Evolutionary conservation across 37 sponge, comb jelly and placozoan genomes (phyloP).

Genomic region (Halichondria panicea): DNA sequence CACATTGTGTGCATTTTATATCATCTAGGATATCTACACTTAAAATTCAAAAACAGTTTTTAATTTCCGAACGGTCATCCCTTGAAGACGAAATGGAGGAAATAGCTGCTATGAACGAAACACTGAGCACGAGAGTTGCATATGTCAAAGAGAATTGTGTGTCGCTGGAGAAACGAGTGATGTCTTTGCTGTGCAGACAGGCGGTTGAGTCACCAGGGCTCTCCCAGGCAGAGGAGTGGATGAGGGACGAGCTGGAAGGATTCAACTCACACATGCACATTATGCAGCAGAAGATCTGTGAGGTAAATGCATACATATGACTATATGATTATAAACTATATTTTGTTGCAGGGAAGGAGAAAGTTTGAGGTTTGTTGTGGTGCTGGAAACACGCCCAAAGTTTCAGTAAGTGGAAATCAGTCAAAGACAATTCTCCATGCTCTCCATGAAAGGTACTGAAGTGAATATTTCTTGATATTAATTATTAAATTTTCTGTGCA

Average conservation of each 20-base stretch:
- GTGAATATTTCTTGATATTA: neutral
- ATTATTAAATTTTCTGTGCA: too few relatives aligned
- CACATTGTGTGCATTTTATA: neutral
- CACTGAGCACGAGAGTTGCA: constrained; percentile 7
- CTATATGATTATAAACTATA: too few relatives aligned
- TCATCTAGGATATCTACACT: constrained; percentile 6
- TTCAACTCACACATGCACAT: neutral
- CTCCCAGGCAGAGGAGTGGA: constrained; percentile 51
- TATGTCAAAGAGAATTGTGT: neutral
- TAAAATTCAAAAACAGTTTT: constrained; percentile 14
- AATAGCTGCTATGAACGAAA: neutral
- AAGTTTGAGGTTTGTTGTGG: constrained; percentile 4
- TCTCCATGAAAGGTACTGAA: constrained; percentile 4
- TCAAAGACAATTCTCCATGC: constrained; percentile 9
- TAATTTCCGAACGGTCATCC: neutral
- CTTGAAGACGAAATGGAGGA: constrained; percentile 15
- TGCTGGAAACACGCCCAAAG: neutral
- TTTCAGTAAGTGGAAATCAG: constrained; percentile 17
- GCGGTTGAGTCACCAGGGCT: constrained; percentile 33
- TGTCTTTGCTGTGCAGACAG: constrained; percentile 24
- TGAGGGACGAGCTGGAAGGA: constrained; percentile 38
- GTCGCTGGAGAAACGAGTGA: constrained; percentile 13
- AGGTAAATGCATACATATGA: too few relatives aligned
- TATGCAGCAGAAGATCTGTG: neutral
- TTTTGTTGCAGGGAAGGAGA: neutral